Evolutionary conservation across 2,888 invertebrate genomes (phyloP).

Genomic region (Plemyria rubiginata): DNA sequence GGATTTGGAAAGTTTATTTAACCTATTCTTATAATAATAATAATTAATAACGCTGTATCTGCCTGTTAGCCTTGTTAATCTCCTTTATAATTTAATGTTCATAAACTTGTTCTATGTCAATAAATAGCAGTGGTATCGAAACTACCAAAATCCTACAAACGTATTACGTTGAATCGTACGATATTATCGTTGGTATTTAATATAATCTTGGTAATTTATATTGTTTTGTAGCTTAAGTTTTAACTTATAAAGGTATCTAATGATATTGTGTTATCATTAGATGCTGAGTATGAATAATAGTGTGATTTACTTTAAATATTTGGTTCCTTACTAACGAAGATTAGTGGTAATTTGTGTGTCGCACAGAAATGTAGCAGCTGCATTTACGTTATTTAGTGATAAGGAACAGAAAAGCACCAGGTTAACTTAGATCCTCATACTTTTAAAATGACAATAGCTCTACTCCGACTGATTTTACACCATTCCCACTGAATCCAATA

Average conservation of each 20-base stretch:
- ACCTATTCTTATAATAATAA: constrained; percentile 40
- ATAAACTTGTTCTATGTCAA: constrained; percentile 27
- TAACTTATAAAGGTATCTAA: constrained; percentile 41
- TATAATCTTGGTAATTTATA: constrained; percentile 46
- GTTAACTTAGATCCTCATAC: constrained; percentile 31
- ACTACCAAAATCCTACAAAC: constrained; percentile 28
- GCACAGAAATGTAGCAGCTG: constrained; percentile 40
- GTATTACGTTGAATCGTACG: constrained; percentile 31
- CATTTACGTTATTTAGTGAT: constrained; percentile 47
- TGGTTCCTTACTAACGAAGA: constrained; percentile 42
- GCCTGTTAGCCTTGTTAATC: constrained; percentile 45
- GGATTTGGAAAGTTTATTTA: constrained; percentile 30
- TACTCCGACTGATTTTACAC: constrained; percentile 57
- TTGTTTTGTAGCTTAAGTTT: constrained; percentile 47
- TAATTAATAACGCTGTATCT: constrained; percentile 44
- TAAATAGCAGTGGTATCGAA: constrained; percentile 25
- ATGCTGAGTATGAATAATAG: constrained; percentile 33
- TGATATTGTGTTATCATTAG: constrained; percentile 26
- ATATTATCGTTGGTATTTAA: constrained; percentile 38
- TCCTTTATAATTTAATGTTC: constrained; percentile 32
- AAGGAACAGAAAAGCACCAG: constrained; percentile 39
- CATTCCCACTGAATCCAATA: constrained; percentile 62
- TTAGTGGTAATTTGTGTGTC: constrained; percentile 34
- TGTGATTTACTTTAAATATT: constrained; percentile 38
- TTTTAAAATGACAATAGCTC: constrained; percentile 54